phyloP scores from a whole-genome alignment of 2,888 invertebrate species.

The Neria commutata region DNA sequence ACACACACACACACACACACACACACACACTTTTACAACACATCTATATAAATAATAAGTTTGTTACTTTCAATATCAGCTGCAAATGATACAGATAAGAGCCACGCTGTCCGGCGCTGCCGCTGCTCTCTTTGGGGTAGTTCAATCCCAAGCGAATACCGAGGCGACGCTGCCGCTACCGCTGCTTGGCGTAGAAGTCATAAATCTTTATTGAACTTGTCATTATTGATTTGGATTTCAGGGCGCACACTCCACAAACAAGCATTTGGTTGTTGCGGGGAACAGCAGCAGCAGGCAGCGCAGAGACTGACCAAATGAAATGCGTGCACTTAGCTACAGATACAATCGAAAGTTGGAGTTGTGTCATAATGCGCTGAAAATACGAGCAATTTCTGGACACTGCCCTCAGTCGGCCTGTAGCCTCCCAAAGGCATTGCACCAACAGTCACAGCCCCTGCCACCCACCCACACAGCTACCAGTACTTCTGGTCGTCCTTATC shows the following conservation, averaged over 20 bases:
- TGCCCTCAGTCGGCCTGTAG: not conserved
- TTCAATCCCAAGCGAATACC: constrained; percentile 19
- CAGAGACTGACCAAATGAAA: constrained; percentile 1
- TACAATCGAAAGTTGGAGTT: not conserved
- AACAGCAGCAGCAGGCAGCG: too few relatives aligned
- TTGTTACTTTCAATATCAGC: constrained; percentile 23
- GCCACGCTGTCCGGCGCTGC: not conserved
- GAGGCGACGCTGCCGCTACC: not conserved
- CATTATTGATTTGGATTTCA: constrained; percentile 59
- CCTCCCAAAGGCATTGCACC: not conserved
- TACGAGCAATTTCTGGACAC: constrained; percentile 20
- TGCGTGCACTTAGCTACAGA: too few relatives aligned
- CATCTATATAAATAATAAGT: constrained; percentile 28
- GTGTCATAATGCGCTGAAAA: constrained; percentile 28
- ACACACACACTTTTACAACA: not conserved
- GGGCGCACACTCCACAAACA: too few relatives aligned
- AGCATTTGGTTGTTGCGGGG: too few relatives aligned
- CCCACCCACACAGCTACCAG: not conserved
- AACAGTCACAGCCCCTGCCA: not conserved
- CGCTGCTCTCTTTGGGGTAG: not conserved
- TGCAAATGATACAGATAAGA: constrained; percentile 12
- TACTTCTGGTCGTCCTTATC: not conserved
- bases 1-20: not conserved
- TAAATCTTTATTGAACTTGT: constrained; percentile 61
- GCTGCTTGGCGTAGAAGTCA: constrained; percentile 38